Conservation (phyloP, 2,113 vertebrate genomes). For the Pterocles burchelli region DNA sequence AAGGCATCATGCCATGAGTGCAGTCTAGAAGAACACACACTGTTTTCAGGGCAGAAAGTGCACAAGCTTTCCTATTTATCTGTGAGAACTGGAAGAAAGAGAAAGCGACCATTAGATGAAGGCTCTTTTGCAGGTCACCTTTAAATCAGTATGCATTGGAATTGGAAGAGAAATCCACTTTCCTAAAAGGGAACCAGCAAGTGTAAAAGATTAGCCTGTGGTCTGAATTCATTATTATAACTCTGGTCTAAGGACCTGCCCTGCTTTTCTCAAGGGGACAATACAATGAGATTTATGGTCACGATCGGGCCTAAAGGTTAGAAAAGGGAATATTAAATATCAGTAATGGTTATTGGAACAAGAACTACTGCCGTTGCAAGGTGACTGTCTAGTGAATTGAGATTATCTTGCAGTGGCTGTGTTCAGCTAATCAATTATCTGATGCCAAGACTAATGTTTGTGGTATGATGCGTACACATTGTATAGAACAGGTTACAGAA, state of each 20-base stretch:
- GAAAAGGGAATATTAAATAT: not conserved
- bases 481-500: not conserved
- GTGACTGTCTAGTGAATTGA: not conserved
- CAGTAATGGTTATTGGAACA: not conserved
- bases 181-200: not conserved
- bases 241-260: not conserved
- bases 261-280: not conserved
- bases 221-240: not conserved
- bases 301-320: not conserved
- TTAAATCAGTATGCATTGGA: not conserved
- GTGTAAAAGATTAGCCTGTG: not conserved
- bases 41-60: not conserved
- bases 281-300: not conserved
- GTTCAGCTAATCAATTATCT: not conserved
- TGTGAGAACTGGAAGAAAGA: not conserved
- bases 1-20: not conserved
- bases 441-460: not conserved
- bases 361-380: not conserved
- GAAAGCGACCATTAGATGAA: not conserved
- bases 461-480: not conserved
- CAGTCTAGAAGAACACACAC: not conserved
- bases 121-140: not conserved
- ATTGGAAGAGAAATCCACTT: not conserved
- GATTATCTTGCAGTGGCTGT: not conserved
- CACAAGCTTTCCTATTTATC: not conserved